Evolutionary conservation across 2,113 vertebrate species (phyloP).

Genomic region (Harpagus bidentatus): DNA sequence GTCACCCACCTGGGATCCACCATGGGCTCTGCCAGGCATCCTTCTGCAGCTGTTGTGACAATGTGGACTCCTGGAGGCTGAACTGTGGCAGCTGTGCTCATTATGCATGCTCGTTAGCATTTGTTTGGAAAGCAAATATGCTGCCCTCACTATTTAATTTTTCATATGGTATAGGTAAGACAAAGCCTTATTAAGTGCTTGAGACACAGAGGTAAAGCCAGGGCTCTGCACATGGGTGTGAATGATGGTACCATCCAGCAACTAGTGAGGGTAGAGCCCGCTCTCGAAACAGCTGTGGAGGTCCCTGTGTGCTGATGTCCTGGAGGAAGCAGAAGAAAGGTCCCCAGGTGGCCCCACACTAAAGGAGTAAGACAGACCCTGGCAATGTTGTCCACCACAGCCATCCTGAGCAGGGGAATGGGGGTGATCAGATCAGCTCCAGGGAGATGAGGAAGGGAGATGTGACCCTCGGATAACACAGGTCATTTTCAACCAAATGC

Average conservation of each 20-base stretch:
- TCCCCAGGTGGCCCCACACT: background rate
- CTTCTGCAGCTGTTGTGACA: background rate
- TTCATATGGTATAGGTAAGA: background rate
- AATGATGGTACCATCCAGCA: background rate
- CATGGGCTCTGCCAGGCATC: background rate
- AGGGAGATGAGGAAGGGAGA: background rate
- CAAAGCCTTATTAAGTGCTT: background rate
- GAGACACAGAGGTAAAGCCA: background rate
- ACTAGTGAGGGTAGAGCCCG: background rate
- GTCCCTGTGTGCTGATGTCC: background rate
- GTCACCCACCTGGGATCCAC: background rate
- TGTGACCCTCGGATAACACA: background rate
- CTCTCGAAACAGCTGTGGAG: background rate
- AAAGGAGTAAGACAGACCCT: background rate
- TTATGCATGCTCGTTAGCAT: background rate
- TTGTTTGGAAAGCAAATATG: background rate
- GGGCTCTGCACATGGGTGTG: background rate
- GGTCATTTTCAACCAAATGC: background rate
- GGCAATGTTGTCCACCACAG: background rate
- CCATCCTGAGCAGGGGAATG: background rate
- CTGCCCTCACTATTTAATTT: background rate
- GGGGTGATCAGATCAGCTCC: background rate
- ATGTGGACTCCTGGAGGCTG: background rate
- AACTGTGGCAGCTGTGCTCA: accelerated
- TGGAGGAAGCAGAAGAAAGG: background rate